Conservation (phyloP, 2,797 vertebrate genomes). For the Protonibea diacanthus region DNA sequence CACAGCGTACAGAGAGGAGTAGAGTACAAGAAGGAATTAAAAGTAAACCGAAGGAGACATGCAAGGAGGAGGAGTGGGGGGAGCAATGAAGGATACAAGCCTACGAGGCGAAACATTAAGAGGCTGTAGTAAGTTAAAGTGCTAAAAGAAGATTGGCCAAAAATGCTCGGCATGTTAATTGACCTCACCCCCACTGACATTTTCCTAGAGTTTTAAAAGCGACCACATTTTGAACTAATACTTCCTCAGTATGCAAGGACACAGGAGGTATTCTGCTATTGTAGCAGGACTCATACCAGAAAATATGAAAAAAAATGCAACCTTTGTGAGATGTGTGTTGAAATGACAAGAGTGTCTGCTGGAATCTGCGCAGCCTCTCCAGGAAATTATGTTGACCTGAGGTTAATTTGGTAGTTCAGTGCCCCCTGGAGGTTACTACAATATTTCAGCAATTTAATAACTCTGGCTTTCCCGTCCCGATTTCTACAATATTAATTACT, state of each 20-base stretch:
- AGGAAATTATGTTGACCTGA: constrained; percentile 75
- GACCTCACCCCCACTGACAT: constrained; percentile 2
- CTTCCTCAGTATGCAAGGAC: constrained; percentile 49
- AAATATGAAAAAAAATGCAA: constrained; percentile 57
- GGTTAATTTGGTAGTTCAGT: constrained; percentile 80
- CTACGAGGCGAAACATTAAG: constrained; percentile 39
- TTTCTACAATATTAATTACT: constrained; percentile 69
- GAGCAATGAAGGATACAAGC: constrained; percentile 39
- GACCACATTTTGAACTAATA: constrained; percentile 22
- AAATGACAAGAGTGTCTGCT: constrained; percentile 55
- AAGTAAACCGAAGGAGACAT: constrained; percentile 64
- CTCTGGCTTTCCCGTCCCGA: constrained; percentile 47
- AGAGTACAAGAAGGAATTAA: constrained; percentile 64
- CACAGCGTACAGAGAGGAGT: constrained; percentile 49
- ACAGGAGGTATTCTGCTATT: constrained; percentile 17
- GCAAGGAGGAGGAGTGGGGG: constrained; percentile 17
- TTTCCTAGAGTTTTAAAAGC: constrained; percentile 34
- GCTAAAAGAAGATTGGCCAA: background rate
- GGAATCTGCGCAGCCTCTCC: constrained; percentile 39
- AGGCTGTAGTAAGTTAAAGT: constrained; percentile 8
- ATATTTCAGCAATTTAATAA: constrained; percentile 76
- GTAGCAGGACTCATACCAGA: constrained; percentile 15
- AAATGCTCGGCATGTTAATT: constrained; percentile 28
- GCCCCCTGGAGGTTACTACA: constrained; percentile 77
- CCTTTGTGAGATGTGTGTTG: constrained; percentile 38